Evolutionary conservation across 2,888 invertebrate genomes (phyloP), one percentile per base, ranked within the genome.

Genomic region (Tenthredo scrophulariae): DNA sequence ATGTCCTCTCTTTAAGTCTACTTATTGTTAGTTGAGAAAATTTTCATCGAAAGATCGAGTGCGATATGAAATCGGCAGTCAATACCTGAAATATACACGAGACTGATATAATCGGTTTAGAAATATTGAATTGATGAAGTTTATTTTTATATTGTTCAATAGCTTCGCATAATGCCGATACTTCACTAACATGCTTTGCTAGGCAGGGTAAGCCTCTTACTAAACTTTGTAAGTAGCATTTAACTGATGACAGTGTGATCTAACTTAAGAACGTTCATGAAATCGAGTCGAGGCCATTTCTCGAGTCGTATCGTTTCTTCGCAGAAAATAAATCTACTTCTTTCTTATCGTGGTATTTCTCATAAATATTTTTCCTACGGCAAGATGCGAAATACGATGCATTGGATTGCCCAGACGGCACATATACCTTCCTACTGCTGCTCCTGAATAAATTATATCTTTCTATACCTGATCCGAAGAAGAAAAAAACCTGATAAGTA

Each of bases 201-300:
- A 75, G 82, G 67, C 84, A 85, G 80, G 85, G 83, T 88, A 88
- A 88, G 89, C 89, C 88, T 88, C 89, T 89, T 90, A 89, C 84
- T 84, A 65, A 88, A 88, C 86, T 89, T 87, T 86, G 58, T 83
- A 88, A 89, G 90, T 87, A 88, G 87, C 87, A 84, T 88, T 88
- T 87, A 87, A 89, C 85, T 80, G 72, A 86, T 85, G 86, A 84
- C 85, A 85, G 84, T 74, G 84, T 85, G 85, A 87, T 86, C 85
- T 85, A 85, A 85, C 84, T 87, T 87, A 54, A 75, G 77, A 54
- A 54, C 43, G 13, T 77, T 77, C 50, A 13, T 50, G 46, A 77
- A 50, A 54, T 77, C 37, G 50, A 54, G 50, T 15, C 29, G 15
- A 22, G n/a, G 22, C 18, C 43, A 40, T 74, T n/a, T 37, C 43